phyloP scores from a whole-genome alignment of 2,113 vertebrate genomes.

The Oryzias celebensis region DNA sequence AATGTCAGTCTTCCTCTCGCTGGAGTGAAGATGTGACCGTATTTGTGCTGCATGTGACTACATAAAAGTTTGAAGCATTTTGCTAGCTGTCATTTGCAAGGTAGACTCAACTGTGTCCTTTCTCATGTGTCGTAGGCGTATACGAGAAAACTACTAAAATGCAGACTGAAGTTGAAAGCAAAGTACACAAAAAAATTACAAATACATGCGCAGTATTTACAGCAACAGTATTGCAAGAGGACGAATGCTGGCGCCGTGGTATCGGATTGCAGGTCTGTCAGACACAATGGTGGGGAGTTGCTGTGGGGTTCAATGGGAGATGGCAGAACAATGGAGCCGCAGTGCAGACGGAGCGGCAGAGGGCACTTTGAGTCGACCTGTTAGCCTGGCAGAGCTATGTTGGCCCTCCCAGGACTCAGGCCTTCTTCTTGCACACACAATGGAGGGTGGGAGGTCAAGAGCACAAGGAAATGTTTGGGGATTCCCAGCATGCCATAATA shows the following conservation, averaged over 20 bases:
- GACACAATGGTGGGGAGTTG: conserved; percentile 72
- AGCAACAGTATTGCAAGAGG: conserved; percentile 44
- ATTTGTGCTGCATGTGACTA: conserved; percentile 41
- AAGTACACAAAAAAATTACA: background rate
- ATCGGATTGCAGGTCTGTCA: conserved; percentile 65
- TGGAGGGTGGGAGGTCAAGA: conserved; percentile 73
- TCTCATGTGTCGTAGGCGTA: background rate
- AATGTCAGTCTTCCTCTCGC: conserved; percentile 56
- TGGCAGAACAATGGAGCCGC: conserved; percentile 72
- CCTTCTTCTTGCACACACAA: conserved; percentile 65
- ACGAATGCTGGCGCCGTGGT: conserved; percentile 52
- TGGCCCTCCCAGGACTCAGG: conserved; percentile 36
- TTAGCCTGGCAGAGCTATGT: conserved; percentile 62
- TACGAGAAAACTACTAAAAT: background rate
- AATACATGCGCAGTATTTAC: conserved; percentile 16
- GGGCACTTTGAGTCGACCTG: conserved; percentile 61
- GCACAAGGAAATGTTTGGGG: conserved; percentile 66
- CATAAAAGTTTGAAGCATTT: conserved; percentile 45
- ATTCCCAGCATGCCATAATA: conserved; percentile 73
- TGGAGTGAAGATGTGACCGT: conserved; percentile 46
- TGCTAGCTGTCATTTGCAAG: conserved; percentile 31
- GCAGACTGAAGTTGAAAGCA: background rate
- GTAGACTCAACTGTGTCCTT: conserved; percentile 13
- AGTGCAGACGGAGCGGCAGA: conserved; percentile 60
- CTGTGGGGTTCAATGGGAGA: conserved; percentile 49